A percentile compares a stretch with the other conserved stretches of the same genome.
These are phyloP conservation scores for Meiosimyza decipiens DNA, from an alignment of 2,888 invertebrate species.

Conservation along the genomic window DNA sequence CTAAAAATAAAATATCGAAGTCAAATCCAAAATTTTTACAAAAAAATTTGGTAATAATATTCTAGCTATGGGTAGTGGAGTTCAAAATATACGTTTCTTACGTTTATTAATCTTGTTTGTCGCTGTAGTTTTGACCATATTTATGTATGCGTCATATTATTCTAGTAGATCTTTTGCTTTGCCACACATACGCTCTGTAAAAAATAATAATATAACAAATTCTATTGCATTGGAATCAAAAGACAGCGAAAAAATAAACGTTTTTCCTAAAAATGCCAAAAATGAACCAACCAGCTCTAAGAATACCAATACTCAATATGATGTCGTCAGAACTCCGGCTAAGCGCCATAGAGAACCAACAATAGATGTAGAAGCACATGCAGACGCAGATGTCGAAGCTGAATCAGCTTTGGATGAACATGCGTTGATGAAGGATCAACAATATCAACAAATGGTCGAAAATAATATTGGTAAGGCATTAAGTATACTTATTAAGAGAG, in stretches of 20 bases:
- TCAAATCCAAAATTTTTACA: too few species aligned
- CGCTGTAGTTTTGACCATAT: conserved; percentile 67
- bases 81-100: conserved; percentile 67
- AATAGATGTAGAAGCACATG: conserved; percentile 58
- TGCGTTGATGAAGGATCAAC: conserved; percentile 53
- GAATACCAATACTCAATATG: conserved; percentile 19
- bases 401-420: conserved; percentile 50
- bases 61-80: conserved; percentile 50
- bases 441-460: conserved; percentile 56
- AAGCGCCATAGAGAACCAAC: conserved; percentile 57
- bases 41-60: too few species aligned
- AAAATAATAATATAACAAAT: conserved; percentile 7
- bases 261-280: not conserved
- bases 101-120: conserved; percentile 67
- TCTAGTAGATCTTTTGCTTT: conserved; percentile 60
- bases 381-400: conserved; percentile 42
- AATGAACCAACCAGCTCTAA: not conserved
- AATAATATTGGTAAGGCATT: conserved; percentile 53
- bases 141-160: conserved; percentile 68
- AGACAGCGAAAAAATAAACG: conserved; percentile 28
- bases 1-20: too few species aligned
- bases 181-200: conserved; percentile 53
- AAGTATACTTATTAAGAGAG: not conserved
- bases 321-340: conserved; percentile 36
- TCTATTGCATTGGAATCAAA: not conserved